A percentile compares a stretch with the other conserved stretches of the same genome.
Conservation (phyloP, 2,888 invertebrate species). For the Perdita meconis region DNA sequence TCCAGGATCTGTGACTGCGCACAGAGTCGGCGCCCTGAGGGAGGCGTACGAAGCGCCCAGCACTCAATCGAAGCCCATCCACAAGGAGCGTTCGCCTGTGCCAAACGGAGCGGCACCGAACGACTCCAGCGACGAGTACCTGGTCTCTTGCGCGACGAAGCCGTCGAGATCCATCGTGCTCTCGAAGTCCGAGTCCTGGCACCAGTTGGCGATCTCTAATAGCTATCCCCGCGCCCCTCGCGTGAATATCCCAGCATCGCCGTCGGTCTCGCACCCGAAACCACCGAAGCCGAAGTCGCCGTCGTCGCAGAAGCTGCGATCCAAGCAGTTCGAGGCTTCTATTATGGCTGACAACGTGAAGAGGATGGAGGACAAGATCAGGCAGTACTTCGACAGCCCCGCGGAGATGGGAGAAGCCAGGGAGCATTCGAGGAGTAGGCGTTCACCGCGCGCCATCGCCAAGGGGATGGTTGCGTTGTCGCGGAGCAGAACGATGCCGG, state of each 20-base stretch:
- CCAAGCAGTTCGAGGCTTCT: slow-evolving; percentile 92
- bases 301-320: slow-evolving; percentile 88
- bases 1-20: slow-evolving; percentile 50
- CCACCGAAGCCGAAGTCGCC: slow-evolving; percentile 89
- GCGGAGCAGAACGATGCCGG: slow-evolving; percentile 91
- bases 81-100: slow-evolving; percentile 68
- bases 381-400: slow-evolving; percentile 80
- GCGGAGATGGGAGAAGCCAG: slow-evolving; percentile 38
- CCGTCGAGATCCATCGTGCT: slow-evolving; percentile 80
- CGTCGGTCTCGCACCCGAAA: slow-evolving; percentile 74
- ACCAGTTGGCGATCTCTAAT: slow-evolving; percentile 87
- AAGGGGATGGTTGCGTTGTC: slow-evolving; percentile 85
- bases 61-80: slow-evolving; percentile 52
- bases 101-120: slow-evolving; percentile 64
- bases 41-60: slow-evolving; percentile 63
- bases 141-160: slow-evolving; percentile 79
- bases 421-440: slow-evolving; percentile 44
- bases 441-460: slow-evolving; percentile 45
- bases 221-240: slow-evolving; percentile 80
- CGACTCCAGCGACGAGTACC: slow-evolving; percentile 82
- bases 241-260: not conserved
- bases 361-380: slow-evolving; percentile 82
- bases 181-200: slow-evolving; percentile 93
- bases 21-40: slow-evolving; percentile 60
- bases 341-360: slow-evolving; percentile 76